A percentile compares a stretch with the other conserved stretches of the same genome.
Conservation (phyloP, 1,140 invertebrate species). For the Ericerus pela region DNA sequence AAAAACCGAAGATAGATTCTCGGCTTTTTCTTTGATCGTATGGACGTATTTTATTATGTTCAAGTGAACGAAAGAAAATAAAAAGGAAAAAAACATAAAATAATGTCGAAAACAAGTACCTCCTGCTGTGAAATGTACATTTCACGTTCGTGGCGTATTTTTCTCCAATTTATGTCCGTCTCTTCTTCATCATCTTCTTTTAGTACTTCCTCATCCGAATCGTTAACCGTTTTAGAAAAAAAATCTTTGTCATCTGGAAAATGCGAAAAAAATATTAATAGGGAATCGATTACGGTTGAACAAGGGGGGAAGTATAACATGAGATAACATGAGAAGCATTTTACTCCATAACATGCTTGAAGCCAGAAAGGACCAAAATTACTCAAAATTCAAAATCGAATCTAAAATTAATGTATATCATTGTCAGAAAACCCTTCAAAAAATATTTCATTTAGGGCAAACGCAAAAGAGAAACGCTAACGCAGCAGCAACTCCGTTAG, state of each 20-base stretch:
- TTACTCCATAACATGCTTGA: no score
- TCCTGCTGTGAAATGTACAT: constrained; percentile 38
- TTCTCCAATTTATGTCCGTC: constrained; percentile 50
- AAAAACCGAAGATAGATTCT: background rate
- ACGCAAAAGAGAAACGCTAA: no score
- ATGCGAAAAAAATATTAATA: constrained; percentile 21
- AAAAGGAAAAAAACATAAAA: constrained; percentile 13
- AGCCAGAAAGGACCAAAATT: no score
- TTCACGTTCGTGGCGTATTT: constrained; percentile 46
- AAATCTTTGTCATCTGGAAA: constrained; percentile 23
- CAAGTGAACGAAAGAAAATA: constrained; percentile 13
- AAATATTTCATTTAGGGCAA: no score
- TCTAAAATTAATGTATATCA: no score
- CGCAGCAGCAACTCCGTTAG: no score
- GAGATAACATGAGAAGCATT: no score
- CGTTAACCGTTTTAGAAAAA: constrained; percentile 26
- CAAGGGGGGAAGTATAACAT: no score
- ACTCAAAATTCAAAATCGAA: no score
- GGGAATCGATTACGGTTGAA: no score
- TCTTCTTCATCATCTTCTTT: constrained; percentile 42
- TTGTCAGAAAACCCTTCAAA: no score
- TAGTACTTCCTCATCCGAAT: constrained; percentile 28
- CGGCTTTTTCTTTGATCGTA: background rate
- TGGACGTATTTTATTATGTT: background rate
- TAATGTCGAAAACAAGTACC: constrained; percentile 26